A percentile compares a stretch with the other conserved stretches of the same genome.
phyloP scores from a whole-genome alignment of 2,797 vertebrate genomes.

The Lepilemur ruficaudatus region DNA sequence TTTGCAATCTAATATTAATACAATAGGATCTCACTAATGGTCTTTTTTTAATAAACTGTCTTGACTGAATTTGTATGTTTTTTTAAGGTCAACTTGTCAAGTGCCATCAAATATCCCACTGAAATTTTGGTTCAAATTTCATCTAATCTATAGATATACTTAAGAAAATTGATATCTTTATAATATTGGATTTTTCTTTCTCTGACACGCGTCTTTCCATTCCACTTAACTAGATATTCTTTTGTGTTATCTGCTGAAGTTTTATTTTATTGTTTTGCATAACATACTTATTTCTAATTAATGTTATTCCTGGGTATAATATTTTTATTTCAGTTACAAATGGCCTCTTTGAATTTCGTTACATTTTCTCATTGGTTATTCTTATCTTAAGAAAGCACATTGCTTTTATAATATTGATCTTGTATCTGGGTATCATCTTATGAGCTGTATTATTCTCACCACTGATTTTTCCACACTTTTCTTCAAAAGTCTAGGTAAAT shows the following conservation, averaged over 20 bases:
- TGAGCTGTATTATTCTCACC: neutral
- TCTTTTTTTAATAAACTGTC: neutral
- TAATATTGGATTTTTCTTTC: neutral
- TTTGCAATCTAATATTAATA: neutral
- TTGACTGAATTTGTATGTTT: neutral
- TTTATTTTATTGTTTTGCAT: neutral
- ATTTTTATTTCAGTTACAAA: neutral
- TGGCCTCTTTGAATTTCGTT: neutral
- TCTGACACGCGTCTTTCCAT: neutral
- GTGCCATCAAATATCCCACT: neutral
- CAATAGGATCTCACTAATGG: neutral
- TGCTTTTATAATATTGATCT: neutral
- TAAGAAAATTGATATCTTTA: neutral
- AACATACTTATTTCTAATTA: neutral
- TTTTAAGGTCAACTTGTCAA: neutral
- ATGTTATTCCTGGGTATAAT: neutral
- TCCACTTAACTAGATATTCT: neutral
- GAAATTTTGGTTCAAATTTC: neutral
- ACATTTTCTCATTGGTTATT: neutral
- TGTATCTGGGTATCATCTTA: neutral
- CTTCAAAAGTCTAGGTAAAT: neutral
- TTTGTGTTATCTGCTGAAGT: neutral
- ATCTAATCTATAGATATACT: neutral
- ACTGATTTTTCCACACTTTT: neutral
- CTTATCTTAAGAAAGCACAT: neutral